Evolutionary conservation across 2,113 vertebrate species (phyloP), one percentile per base, ranked within the genome.

Genomic region (Seriola quinqueradiata): DNA sequence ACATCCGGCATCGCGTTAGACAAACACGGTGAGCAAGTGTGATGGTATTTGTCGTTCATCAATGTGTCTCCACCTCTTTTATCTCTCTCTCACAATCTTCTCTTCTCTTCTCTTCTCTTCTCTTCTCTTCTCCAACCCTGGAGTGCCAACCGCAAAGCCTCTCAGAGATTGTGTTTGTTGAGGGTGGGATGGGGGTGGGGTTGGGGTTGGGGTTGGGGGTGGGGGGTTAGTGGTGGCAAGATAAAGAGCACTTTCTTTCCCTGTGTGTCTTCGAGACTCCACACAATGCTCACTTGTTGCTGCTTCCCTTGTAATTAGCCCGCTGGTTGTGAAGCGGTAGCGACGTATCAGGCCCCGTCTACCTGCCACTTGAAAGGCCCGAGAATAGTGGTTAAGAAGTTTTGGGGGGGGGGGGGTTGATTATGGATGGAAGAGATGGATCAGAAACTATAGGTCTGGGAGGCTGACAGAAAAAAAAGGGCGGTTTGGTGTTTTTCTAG

Each of bases 241-340:
- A 90, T 92, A 90, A 91, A 92, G 92, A 90, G 84, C 81, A 92
- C 89, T 92, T 91, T 92, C 92, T 86, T 86, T 61, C 79, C 63
- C 58, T 4, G 68, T 87, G 86, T 86, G 86, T 91, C 78, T 89
- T 72, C 16, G 21, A 73, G 88, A 79, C 90, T 89, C 84, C 83
- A 83, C 87, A 90, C 90, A 83, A 89, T 90, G 85, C 85, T 87
- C 83, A 85, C 88, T 91, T 91, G 88, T 90, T 89, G 84, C 76
- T 79, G 79, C 88, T 73, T 90, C 75, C 88, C 92, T 89, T 92
- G 87, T 93, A 93, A 94, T 94, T 94, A 93, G 82, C 78, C 79
- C 42, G n/a, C 79, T 79, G 82, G 75, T 83, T 87, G 77, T 63
- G 73, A 86, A 66, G 86, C 73, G 68, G 76, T 75, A 82, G 85